Conservation (phyloP, 1,140 invertebrate genomes). For the Chlorops oryzae region DNA sequence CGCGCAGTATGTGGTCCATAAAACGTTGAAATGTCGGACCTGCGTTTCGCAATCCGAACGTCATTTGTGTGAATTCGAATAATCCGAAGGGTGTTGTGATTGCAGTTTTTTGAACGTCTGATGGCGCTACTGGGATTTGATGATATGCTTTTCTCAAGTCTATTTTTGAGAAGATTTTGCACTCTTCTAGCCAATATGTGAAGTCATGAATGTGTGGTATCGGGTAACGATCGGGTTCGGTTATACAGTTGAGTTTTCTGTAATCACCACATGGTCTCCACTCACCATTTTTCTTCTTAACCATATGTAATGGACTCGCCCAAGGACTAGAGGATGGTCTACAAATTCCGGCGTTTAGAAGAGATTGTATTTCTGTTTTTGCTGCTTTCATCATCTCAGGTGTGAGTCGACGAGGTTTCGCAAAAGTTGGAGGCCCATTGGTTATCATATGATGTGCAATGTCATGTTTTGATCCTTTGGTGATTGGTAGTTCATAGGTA, state of each 20-base stretch:
- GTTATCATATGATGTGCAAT: constrained; percentile 20
- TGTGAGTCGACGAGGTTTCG: constrained; percentile 34
- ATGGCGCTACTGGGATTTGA: constrained; percentile 41
- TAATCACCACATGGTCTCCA: constrained; percentile 49
- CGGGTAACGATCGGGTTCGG: constrained; percentile 2
- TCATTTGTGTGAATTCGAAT: constrained; percentile 44
- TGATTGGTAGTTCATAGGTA: no score
- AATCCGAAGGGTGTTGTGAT: constrained; percentile 42
- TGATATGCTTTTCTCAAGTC: constrained; percentile 46
- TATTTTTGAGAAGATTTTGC: no score
- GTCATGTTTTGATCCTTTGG: background rate
- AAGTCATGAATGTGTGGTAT: constrained; percentile 8
- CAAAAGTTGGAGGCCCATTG: constrained; percentile 28
- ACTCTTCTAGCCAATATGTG: background rate
- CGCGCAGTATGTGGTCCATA: constrained; percentile 47
- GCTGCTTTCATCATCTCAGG: constrained; percentile 30
- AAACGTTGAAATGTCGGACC: constrained; percentile 50
- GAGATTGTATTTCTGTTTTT: constrained; percentile 19
- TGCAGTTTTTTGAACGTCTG: constrained; percentile 42
- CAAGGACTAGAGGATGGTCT: constrained; percentile 44
- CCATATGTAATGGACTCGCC: constrained; percentile 48
- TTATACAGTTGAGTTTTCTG: constrained; percentile 40
- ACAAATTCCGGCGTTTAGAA: constrained; percentile 28
- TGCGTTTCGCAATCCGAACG: constrained; percentile 41
- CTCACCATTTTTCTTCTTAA: constrained; percentile 30